Evolutionary conservation across 2,888 invertebrate species (phyloP), one percentile per base, ranked within the genome.

Genomic region (Aphelenchoides bicaudatus): DNA sequence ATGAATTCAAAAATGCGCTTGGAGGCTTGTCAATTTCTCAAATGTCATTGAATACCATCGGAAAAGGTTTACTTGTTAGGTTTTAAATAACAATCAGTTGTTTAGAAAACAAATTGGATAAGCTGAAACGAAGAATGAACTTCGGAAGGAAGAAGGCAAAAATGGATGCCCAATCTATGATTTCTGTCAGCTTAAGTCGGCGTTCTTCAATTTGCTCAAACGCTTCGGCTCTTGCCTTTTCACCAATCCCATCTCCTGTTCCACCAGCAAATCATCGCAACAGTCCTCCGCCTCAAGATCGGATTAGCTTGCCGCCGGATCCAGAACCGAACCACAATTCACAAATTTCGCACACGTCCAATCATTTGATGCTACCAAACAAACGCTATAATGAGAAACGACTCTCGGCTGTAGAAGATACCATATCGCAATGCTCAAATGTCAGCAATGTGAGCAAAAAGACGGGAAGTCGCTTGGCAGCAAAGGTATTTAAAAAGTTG

Each of bases 1-100:
- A 72, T 53, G 61, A 67, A n/a, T 73, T 75, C 57, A 47, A 57
- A 19, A 71, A 67, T 54, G 67, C 67, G 37, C 61, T 69, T 21
- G 56, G 62, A 5, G 58, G 63, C 48, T n/a, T n/a, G n/a, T 73
- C 72, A 13, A 58, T 75, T 30, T 72, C 71, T 6, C 67, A 63
- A 46, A 56, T 66, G 29, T 67, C 64, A 3, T 48, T 71, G 39
- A 71, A 68, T 53, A 63, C 59, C 39, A 61, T 71, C 46, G 68
- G 59, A 13, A 71, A 69, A 63, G 67, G 70, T 68, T 4, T n/a
- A 48, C 23, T 16, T n/a, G n/a, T n/a, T n/a, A n/a, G n/a, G n/a
- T n/a, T n/a, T n/a, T n/a, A 27, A 10, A 48, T 3, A 34, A 31
- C 16, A 10, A 13, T 50, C 8, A 13, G 29, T 13, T 28, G 49